A percentile compares a stretch with the other conserved stretches of the same genome.
Conservation (phyloP, 1,140 invertebrate species). For the Trachymyrmex cornetzi region DNA sequence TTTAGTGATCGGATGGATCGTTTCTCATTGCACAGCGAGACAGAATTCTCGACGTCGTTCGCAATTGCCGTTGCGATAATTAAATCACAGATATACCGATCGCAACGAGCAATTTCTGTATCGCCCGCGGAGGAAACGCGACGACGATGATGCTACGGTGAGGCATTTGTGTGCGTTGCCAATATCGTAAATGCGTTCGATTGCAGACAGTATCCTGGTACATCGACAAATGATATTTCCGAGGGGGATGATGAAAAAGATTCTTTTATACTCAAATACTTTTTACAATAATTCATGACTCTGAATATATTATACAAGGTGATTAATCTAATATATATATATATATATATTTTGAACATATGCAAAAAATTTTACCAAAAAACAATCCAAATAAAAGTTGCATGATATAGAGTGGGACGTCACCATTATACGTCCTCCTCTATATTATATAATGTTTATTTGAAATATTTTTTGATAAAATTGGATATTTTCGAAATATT, state of each 20-base stretch:
- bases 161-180: slow-evolving; percentile 1
- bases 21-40: slow-evolving; percentile 67
- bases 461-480: too few relatives aligned
- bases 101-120: slow-evolving; percentile 59
- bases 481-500: too few relatives aligned
- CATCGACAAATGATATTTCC: neutral
- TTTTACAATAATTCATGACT: neutral
- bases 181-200: slow-evolving; percentile 17
- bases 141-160: neutral
- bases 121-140: slow-evolving; percentile 23
- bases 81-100: slow-evolving; percentile 69
- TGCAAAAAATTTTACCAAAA: too few relatives aligned
- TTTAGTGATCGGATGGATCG: slow-evolving; percentile 71
- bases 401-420: too few relatives aligned
- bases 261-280: neutral
- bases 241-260: neutral
- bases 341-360: too few relatives aligned
- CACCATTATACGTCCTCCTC: too few relatives aligned
- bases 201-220: neutral
- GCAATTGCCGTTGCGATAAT: slow-evolving; percentile 73
- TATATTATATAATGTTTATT: too few relatives aligned
- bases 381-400: too few relatives aligned
- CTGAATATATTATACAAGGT: neutral
- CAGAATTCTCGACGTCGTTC: slow-evolving; percentile 59
- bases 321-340: too few relatives aligned